Percentiles rank a stretch among this genome's conserved stretches.
Evolutionary conservation across 2,888 invertebrate species (phyloP).

Genomic region (Steromphala cineraria): DNA sequence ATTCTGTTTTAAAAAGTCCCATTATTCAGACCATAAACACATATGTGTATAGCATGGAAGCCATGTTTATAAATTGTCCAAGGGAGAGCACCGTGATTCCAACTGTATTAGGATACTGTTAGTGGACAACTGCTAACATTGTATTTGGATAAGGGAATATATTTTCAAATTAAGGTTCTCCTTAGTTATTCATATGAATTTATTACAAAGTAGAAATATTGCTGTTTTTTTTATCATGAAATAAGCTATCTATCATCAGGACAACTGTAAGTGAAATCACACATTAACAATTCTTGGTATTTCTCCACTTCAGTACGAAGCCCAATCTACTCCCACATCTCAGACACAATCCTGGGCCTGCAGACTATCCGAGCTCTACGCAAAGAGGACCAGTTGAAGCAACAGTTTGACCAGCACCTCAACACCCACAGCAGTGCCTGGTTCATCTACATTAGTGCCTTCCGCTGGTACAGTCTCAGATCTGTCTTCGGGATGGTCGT

Average conservation of each 20-base stretch:
- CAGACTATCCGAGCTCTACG: slow-evolving; percentile 92
- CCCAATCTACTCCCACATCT: slow-evolving; percentile 93
- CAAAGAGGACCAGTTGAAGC: slow-evolving; percentile 85
- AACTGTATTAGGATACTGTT: too few relatives aligned
- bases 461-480: slow-evolving; percentile 87
- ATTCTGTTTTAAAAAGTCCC: too few relatives aligned
- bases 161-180: too few relatives aligned
- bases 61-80: too few relatives aligned
- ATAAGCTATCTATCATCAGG: background rate
- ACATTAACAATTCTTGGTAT: background rate
- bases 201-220: too few relatives aligned
- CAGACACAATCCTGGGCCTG: slow-evolving; percentile 90
- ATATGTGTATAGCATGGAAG: too few relatives aligned
- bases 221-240: background rate
- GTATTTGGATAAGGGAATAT: too few relatives aligned
- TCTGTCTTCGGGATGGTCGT: slow-evolving; percentile 32
- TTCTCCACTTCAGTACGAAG: slow-evolving; percentile 83
- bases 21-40: too few relatives aligned
- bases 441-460: slow-evolving; percentile 90
- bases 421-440: slow-evolving; percentile 91
- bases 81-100: too few relatives aligned
- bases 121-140: too few relatives aligned
- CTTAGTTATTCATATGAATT: too few relatives aligned
- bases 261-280: background rate
- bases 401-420: slow-evolving; percentile 70